These are phyloP conservation scores for Cheilosia grossa DNA, from an alignment of 2,888 invertebrate species.

Conservation along the genomic window DNA sequence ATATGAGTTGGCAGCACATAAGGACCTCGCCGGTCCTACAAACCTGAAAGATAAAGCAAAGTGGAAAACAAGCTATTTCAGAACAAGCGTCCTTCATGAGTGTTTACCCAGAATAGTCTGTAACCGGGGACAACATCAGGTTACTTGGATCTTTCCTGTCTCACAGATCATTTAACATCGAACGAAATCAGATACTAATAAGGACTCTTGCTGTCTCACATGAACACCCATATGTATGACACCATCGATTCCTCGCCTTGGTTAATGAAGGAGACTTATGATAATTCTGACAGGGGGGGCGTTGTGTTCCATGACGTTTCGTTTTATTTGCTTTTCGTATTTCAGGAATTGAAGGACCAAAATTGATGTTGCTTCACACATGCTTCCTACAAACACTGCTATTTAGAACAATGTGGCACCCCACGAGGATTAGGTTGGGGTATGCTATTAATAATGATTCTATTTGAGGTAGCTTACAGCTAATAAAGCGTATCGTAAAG, in stretches of 20 bases:
- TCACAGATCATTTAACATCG: slow-evolving; percentile 7
- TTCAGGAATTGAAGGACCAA: not conserved
- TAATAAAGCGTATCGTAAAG: slow-evolving; percentile 45
- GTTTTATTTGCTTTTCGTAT: slow-evolving; percentile 4
- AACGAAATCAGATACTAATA: slow-evolving; percentile 18
- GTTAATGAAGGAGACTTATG: not conserved
- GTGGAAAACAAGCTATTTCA: not conserved
- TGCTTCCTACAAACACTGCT: not conserved
- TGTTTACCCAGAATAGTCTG: not conserved
- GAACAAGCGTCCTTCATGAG: not conserved
- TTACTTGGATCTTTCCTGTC: not conserved
- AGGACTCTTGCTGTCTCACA: slow-evolving; percentile 9
- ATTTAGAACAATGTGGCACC: not conserved
- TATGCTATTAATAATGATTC: slow-evolving; percentile 41
- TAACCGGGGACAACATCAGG: not conserved
- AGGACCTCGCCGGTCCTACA: not conserved
- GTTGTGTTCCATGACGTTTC: not conserved
- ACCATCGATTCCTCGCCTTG: slow-evolving; percentile 12
- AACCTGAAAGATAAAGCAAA: not conserved
- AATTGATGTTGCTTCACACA: slow-evolving; percentile 12
- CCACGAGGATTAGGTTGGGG: slow-evolving; percentile 14
- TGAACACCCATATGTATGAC: slow-evolving; percentile 4
- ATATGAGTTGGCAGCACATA: slow-evolving; percentile 3
- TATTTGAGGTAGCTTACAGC: slow-evolving; percentile 36
- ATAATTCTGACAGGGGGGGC: slow-evolving; percentile 10